phyloP scores from a whole-genome alignment of 2,113 vertebrate genomes.

The Alectura lathami region DNA sequence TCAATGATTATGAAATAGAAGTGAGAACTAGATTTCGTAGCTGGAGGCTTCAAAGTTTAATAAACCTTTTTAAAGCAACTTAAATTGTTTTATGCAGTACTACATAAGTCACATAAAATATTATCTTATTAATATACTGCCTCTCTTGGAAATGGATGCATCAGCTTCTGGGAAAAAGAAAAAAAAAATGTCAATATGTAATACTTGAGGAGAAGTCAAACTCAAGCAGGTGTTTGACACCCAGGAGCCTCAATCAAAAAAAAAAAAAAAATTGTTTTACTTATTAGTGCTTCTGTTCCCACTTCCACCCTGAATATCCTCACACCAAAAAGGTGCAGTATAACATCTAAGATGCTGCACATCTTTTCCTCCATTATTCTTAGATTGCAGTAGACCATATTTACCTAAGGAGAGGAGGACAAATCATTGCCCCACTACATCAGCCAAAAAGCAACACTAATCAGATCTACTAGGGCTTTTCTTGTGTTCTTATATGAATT shows the following conservation, averaged over 20 bases:
- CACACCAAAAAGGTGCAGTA: background rate
- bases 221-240: background rate
- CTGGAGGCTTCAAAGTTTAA: background rate
- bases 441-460: background rate
- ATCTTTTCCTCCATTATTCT: background rate
- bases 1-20: background rate
- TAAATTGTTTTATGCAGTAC: background rate
- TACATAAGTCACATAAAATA: background rate
- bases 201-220: background rate
- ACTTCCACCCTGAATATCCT: background rate
- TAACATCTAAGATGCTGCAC: background rate
- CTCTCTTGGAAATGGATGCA: background rate
- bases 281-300: background rate
- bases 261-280: rapidly evolving
- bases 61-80: background rate
- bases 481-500: rapidly evolving
- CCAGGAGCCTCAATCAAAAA: rapidly evolving
- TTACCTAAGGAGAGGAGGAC: background rate
- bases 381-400: background rate
- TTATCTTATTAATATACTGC: background rate
- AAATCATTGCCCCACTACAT: background rate
- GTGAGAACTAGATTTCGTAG: background rate
- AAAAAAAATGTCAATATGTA: background rate
- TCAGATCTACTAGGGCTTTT: background rate
- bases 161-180: background rate